Percentiles rank a stretch among this genome's conserved stretches.
Conservation (phyloP, 1,140 invertebrate species). For the Globodera ellingtonae region DNA sequence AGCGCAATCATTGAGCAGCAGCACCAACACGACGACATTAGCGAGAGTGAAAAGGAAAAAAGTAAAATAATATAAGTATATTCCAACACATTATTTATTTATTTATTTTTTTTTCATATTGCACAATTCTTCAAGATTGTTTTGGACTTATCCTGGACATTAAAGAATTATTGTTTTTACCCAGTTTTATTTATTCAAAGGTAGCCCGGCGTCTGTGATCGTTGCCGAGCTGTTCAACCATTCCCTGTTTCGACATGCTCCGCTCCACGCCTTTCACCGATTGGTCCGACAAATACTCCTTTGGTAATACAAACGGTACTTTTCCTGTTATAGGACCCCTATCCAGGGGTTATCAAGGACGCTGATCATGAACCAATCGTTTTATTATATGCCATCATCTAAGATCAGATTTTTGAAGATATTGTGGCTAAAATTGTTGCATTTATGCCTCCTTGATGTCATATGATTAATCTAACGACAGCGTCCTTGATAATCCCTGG, state of each 20-base stretch:
- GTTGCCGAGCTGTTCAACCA: slow-evolving; percentile 43
- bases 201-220: background rate
- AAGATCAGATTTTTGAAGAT: too few relatives aligned
- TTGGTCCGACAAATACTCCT: slow-evolving; percentile 18
- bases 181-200: background rate
- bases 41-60: slow-evolving; percentile 4
- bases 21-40: background rate
- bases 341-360: too few relatives aligned
- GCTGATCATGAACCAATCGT: too few relatives aligned
- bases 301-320: background rate
- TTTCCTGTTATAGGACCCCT: background rate
- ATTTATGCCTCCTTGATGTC: too few relatives aligned
- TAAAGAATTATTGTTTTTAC: too few relatives aligned
- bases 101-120: background rate
- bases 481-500: too few relatives aligned
- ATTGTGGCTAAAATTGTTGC: too few relatives aligned
- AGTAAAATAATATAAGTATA: slow-evolving; percentile 4
- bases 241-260: slow-evolving; percentile 26
- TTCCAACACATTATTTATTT: background rate
- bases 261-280: slow-evolving; percentile 23
- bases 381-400: too few relatives aligned
- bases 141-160: too few relatives aligned
- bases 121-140: too few relatives aligned
- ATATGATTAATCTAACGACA: too few relatives aligned
- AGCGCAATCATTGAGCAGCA: slow-evolving; percentile 34